These are phyloP conservation scores for Beaufortia kweichowensis DNA, from an alignment of 2,113 vertebrate species.

Conservation along the genomic window DNA sequence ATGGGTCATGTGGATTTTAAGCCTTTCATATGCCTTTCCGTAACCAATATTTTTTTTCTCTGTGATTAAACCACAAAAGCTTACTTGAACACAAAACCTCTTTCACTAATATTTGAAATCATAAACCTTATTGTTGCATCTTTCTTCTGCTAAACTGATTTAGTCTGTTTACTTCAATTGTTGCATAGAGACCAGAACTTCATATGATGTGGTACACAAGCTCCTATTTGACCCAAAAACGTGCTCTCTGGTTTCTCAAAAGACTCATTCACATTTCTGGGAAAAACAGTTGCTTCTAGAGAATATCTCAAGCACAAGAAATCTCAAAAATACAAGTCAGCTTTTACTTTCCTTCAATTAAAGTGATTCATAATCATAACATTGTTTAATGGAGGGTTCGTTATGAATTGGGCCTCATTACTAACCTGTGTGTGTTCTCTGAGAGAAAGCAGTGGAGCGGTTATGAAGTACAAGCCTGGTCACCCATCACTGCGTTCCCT, in stretches of 20 bases:
- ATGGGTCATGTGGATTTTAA: not conserved
- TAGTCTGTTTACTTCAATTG: conserved; percentile 6
- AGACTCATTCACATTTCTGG: conserved; percentile 32
- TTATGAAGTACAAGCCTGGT: conserved; percentile 7
- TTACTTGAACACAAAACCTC: no score
- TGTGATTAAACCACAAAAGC: no score
- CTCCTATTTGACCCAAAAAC: conserved; percentile 11
- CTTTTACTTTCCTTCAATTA: conserved; percentile 45
- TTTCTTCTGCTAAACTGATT: not conserved
- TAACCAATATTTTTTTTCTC: no score
- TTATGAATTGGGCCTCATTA: conserved; percentile 20
- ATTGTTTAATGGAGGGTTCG: conserved; percentile 27
- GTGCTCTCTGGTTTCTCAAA: not conserved
- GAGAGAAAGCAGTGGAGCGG: conserved; percentile 1
- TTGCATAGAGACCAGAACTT: not conserved
- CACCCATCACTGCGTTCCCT: not conserved
- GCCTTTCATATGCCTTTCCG: no score
- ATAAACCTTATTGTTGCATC: not conserved
- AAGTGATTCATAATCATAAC: conserved; percentile 54
- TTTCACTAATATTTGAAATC: not conserved
- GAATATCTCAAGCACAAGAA: not conserved
- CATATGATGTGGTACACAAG: not conserved
- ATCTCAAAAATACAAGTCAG: conserved; percentile 39
- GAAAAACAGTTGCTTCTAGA: conserved; percentile 36
- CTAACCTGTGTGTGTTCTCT: conserved; percentile 20